Evolutionary conservation across 1,140 invertebrate genomes (phyloP), one percentile per base, ranked within the genome.

Genomic region (Venturia canescens): DNA sequence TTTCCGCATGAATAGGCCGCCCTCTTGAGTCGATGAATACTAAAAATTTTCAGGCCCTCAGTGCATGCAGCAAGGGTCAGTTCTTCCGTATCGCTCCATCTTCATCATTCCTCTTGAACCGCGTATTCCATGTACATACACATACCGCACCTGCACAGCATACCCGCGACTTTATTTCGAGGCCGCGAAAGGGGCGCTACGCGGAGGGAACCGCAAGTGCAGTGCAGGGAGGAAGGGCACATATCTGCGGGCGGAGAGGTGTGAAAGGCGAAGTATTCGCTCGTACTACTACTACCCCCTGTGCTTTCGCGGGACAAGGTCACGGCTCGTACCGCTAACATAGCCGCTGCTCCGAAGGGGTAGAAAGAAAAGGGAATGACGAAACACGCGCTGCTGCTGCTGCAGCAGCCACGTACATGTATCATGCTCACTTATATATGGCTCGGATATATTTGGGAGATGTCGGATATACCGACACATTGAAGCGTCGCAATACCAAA

Each of bases 1-100:
- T 74, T 74, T 74, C 21, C 71, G 38, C 26, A 53, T 74, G 71
- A 74, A 74, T 74, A 74, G 71, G 26, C 26, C 13, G 60, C 60
- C 69, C 69, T 44, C 69, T 69, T 38, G 23, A 23, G n/a, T 23
- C 31, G 7, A 74, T 74, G 71, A 74, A 74, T 74, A n/a, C 23
- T 26, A 74, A 63, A 63, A 26, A 3, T 63, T 48, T 53, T 48
- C 18, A 26, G 71, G 38, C 71, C 71, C 71, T 57, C 27, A 74
- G 26, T 29, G 38, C 15, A 18, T 16, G 2, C 38, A 44, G 50
- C n/a, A 53, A n/a, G 50, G 50, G 50, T 53, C 50, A 53, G 18
- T 53, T 63, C 60, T 27, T 23, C n/a, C 16, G 21, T 63, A 21
- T 21, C 60, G n/a, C 23, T 63, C 11, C 15, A 63, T 63, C 70